A percentile compares a stretch with the other conserved stretches of the same genome.
Conservation (phyloP, 2,797 vertebrate genomes). For the Caiman crocodilus region DNA sequence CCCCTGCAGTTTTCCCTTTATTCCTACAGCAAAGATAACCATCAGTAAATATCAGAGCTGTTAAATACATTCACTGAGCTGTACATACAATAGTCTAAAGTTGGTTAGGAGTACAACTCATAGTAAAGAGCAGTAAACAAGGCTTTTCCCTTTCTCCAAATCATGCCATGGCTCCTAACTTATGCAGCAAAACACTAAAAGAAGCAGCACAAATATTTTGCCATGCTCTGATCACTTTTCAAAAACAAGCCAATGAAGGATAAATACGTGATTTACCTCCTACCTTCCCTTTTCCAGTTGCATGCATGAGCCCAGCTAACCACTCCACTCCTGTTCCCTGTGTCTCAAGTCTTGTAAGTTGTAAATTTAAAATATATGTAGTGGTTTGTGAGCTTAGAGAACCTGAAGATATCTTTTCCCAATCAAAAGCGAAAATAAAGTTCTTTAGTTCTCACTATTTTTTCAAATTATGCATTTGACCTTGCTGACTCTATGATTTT, state of each 20-base stretch:
- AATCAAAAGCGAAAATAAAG: conserved; percentile 34
- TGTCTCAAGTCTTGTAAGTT: neutral
- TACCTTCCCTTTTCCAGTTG: conserved; percentile 47
- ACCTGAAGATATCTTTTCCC: neutral
- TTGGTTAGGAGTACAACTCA: conserved; percentile 74
- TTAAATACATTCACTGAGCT: conserved; percentile 85
- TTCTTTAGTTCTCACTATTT: neutral
- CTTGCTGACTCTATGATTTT: conserved; percentile 2
- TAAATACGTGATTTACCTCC: conserved; percentile 66
- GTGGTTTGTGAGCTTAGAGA: conserved; percentile 39
- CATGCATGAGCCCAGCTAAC: conserved; percentile 39
- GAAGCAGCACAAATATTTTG: conserved; percentile 77
- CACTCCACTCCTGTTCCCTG: neutral
- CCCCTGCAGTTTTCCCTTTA: conserved; percentile 68
- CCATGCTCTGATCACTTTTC: conserved; percentile 74
- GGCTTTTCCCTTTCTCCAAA: conserved; percentile 70
- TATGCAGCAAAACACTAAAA: conserved; percentile 76
- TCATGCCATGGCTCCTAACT: conserved; percentile 56
- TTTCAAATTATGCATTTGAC: conserved; percentile 23
- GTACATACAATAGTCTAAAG: conserved; percentile 80
- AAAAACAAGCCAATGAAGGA: conserved; percentile 66
- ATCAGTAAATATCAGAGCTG: conserved; percentile 75
- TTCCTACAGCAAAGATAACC: conserved; percentile 73
- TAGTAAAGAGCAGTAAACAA: conserved; percentile 65
- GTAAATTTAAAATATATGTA: conserved; percentile 38